Evolutionary conservation across 2,797 vertebrate species (phyloP).

Genomic region (Acanthurus tractus): DNA sequence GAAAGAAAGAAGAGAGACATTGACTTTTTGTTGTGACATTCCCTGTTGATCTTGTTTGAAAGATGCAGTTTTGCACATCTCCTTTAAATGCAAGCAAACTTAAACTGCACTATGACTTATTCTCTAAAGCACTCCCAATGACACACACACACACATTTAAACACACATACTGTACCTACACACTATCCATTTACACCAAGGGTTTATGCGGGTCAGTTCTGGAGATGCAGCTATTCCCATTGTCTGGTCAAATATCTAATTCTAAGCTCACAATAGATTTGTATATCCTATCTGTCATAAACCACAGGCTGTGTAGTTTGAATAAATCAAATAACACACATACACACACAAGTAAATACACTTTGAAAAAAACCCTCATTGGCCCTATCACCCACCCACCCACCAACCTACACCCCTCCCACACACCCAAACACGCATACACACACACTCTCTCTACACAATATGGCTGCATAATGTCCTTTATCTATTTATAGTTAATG

Average conservation of each 20-base stretch:
- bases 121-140: slow-evolving; percentile 24
- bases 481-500: slow-evolving; percentile 87
- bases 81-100: slow-evolving; percentile 58
- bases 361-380: slow-evolving; percentile 60
- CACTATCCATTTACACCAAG: slow-evolving; percentile 27
- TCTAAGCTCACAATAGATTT: slow-evolving; percentile 81
- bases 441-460: slow-evolving; percentile 62
- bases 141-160: slow-evolving; percentile 22
- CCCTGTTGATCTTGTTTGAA: slow-evolving; percentile 33
- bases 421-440: slow-evolving; percentile 21
- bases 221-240: slow-evolving; percentile 78
- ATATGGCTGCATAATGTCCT: slow-evolving; percentile 83
- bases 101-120: slow-evolving; percentile 48
- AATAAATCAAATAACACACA: slow-evolving; percentile 78
- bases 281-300: slow-evolving; percentile 81
- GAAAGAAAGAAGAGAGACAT: slow-evolving; percentile 23
- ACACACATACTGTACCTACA: slow-evolving; percentile 34
- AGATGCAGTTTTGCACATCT: slow-evolving; percentile 39
- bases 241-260: slow-evolving; percentile 85
- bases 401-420: slow-evolving; percentile 34
- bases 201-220: slow-evolving; percentile 75
- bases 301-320: slow-evolving; percentile 68
- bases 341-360: slow-evolving; percentile 67
- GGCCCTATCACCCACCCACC: slow-evolving; percentile 42
- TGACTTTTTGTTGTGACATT: slow-evolving; percentile 32